Percentiles rank a stretch among this genome's conserved stretches.
phyloP scores from a whole-genome alignment of 2,888 invertebrate genomes.

The Dicyrtomina minuta region DNA sequence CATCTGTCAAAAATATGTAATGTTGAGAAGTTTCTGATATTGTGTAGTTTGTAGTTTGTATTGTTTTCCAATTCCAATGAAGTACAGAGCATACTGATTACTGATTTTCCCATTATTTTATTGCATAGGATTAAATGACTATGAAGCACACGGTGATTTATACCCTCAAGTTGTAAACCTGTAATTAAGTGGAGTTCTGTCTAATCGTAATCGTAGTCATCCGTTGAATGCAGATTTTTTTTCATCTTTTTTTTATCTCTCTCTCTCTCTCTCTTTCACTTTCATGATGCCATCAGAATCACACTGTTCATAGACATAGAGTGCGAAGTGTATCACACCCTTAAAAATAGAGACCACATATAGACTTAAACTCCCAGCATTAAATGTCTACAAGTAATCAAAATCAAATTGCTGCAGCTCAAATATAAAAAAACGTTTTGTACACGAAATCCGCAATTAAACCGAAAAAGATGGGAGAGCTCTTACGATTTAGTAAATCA shows the following conservation, averaged over 20 bases:
- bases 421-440: too few relatives aligned
- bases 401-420: too few relatives aligned
- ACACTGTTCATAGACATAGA: too few relatives aligned
- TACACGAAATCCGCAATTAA: too few relatives aligned
- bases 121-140: conserved; percentile 16
- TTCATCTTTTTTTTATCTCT: conserved; percentile 11
- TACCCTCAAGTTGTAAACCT: conserved; percentile 8
- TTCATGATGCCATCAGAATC: background rate
- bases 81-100: background rate
- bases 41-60: background rate
- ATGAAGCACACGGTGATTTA: conserved; percentile 18
- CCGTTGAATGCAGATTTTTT: conserved; percentile 11
- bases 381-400: too few relatives aligned
- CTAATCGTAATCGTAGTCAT: background rate
- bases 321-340: too few relatives aligned
- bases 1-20: conserved; percentile 12
- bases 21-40: background rate
- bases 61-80: background rate
- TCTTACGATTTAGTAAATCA: too few relatives aligned
- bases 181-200: conserved; percentile 25
- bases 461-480: too few relatives aligned
- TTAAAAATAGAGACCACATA: too few relatives aligned
- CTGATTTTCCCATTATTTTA: conserved; percentile 9
- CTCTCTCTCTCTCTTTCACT: background rate
- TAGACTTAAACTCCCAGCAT: too few relatives aligned